Conservation (phyloP, 1,140 invertebrate genomes). For the Scaptomyza pallida region DNA sequence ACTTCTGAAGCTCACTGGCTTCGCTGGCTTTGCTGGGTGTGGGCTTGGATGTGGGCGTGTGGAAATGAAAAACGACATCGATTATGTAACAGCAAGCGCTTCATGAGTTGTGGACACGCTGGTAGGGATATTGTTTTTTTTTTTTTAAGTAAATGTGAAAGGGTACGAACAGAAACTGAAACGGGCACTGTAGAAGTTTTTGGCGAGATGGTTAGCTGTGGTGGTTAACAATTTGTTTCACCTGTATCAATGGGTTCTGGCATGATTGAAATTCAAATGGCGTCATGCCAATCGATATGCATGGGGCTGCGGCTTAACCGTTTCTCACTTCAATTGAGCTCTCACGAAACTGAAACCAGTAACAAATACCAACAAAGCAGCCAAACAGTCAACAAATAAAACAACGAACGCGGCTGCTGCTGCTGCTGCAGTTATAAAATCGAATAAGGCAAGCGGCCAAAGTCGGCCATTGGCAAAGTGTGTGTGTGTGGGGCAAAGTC, state of each 20-base stretch:
- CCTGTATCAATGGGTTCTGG: constrained; percentile 32
- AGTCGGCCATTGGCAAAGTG: constrained; percentile 17
- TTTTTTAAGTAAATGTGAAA: constrained; percentile 36
- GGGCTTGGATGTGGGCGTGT: constrained; percentile 1
- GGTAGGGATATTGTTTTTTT: constrained; percentile 54
- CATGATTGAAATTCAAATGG: constrained; percentile 46
- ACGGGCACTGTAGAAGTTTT: too few relatives aligned
- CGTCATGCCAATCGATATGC: constrained; percentile 48
- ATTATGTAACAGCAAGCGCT: constrained; percentile 60
- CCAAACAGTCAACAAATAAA: constrained; percentile 24
- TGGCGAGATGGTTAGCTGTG: too few relatives aligned
- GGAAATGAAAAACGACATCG: constrained; percentile 73
- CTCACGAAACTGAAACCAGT: constrained; percentile 5
- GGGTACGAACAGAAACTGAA: too few relatives aligned
- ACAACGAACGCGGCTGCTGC: too few relatives aligned
- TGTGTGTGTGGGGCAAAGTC: constrained; percentile 71
- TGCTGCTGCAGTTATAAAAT: constrained; percentile 41
- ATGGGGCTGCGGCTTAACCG: constrained; percentile 22
- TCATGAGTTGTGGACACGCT: constrained; percentile 16
- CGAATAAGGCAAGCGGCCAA: constrained; percentile 35
- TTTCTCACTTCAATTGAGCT: constrained; percentile 18
- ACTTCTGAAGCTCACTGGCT: constrained; percentile 2
- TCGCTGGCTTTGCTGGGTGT: constrained; percentile 5
- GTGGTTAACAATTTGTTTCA: constrained; percentile 1
- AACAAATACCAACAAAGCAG: constrained; percentile 7